These are phyloP conservation scores for Saccostrea echinata DNA, from an alignment of 1,140 invertebrate species.

Conservation along the genomic window DNA sequence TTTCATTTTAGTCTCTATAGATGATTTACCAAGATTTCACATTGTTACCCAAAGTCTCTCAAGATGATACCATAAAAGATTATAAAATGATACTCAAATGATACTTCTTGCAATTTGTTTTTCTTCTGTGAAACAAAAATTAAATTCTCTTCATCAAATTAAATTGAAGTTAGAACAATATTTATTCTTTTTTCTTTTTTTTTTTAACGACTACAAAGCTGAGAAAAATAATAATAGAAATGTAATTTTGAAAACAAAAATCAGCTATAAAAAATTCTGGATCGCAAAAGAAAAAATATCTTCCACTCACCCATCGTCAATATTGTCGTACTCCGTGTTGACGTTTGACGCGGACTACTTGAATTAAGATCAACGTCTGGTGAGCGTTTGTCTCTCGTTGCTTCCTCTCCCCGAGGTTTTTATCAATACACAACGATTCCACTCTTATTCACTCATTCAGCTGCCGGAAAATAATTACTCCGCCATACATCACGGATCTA, in stretches of 20 bases:
- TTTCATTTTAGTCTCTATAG: too few species aligned
- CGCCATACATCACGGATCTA: slow-evolving; percentile 9
- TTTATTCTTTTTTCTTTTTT: too few species aligned
- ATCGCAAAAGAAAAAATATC: background rate
- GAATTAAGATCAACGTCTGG: background rate
- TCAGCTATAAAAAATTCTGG: background rate
- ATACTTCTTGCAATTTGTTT: too few species aligned
- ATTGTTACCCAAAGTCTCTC: too few species aligned
- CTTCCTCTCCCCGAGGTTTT: background rate
- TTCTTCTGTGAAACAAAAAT: too few species aligned
- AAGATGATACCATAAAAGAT: too few species aligned
- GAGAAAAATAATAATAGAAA: background rate
- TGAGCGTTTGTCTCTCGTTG: slow-evolving; percentile 6
- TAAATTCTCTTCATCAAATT: too few species aligned
- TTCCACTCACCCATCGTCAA: background rate
- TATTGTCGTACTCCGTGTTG: background rate
- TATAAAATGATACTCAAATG: too few species aligned
- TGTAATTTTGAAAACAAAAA: background rate
- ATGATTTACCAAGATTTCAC: too few species aligned
- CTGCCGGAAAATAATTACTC: slow-evolving; percentile 21
- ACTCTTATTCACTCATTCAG: background rate
- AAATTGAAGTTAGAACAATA: too few species aligned
- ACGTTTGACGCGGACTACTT: slow-evolving; percentile 7
- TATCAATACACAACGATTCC: background rate
- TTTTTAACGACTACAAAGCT: too few species aligned